Conservation (phyloP, 2,888 invertebrate genomes). For the Drosophila melanosoma region DNA sequence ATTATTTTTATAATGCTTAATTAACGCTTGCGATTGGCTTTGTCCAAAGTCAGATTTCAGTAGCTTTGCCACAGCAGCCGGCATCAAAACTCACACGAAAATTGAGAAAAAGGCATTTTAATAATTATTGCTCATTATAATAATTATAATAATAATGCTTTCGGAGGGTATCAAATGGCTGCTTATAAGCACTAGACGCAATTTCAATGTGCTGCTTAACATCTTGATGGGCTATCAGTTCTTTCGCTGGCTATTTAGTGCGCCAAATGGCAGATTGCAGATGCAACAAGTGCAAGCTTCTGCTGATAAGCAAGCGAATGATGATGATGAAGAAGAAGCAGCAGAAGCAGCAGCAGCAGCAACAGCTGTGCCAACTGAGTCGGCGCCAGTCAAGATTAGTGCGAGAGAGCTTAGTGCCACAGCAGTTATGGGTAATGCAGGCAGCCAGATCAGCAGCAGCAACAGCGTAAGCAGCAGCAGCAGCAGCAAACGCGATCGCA, state of each 20-base stretch:
- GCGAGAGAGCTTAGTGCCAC: slow-evolving; percentile 49
- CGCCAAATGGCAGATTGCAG: slow-evolving; percentile 21
- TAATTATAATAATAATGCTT: slow-evolving; percentile 53
- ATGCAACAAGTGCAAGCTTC: slow-evolving; percentile 27
- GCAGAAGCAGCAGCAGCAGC: slow-evolving; percentile 3
- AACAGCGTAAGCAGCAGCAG: slow-evolving; percentile 19
- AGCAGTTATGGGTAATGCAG: slow-evolving; percentile 70
- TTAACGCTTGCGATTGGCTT: slow-evolving; percentile 34
- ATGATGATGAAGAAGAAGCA: slow-evolving; percentile 18
- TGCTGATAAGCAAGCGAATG: slow-evolving; percentile 41
- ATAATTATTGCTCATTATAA: background rate
- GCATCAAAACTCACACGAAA: slow-evolving; percentile 16
- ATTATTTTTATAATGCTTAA: slow-evolving; percentile 27
- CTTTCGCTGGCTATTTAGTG: slow-evolving; percentile 73
- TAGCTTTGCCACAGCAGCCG: slow-evolving; percentile 38
- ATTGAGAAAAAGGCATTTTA: background rate
- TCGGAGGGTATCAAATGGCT: slow-evolving; percentile 64
- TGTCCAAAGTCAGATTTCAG: slow-evolving; percentile 19
- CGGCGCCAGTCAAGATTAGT: slow-evolving; percentile 35
- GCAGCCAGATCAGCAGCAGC: slow-evolving; percentile 50
- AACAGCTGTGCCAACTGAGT: slow-evolving; percentile 31
- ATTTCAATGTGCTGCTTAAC: slow-evolving; percentile 48
- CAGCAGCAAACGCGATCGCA: slow-evolving; percentile 27
- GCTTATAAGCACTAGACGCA: slow-evolving; percentile 42
- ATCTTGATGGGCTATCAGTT: slow-evolving; percentile 69